Conservation (phyloP, 2,797 vertebrate genomes). For the Antennarius maculatus region DNA sequence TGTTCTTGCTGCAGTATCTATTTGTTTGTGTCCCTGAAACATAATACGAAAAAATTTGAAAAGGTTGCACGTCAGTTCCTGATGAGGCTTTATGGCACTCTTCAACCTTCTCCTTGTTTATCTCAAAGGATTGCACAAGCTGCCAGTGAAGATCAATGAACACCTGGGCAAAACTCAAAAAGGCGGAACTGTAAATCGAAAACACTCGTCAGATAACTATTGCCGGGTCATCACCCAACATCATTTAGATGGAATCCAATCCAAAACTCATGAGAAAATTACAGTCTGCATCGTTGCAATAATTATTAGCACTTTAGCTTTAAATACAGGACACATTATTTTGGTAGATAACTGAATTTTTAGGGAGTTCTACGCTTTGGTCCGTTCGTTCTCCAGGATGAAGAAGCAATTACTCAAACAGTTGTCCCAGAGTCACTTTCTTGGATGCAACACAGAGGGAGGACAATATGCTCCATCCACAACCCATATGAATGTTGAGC, state of each 20-base stretch:
- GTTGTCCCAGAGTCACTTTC: slow-evolving; percentile 18
- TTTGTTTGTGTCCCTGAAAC: slow-evolving; percentile 57
- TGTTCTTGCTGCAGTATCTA: slow-evolving; percentile 41
- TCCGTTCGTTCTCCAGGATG: neutral
- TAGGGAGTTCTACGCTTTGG: neutral
- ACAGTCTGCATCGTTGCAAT: slow-evolving; percentile 14
- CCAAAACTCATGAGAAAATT: slow-evolving; percentile 30
- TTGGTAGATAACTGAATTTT: neutral
- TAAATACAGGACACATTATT: slow-evolving; percentile 15
- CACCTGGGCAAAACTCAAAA: slow-evolving; percentile 29
- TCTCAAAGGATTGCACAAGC: slow-evolving; percentile 35
- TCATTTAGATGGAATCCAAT: slow-evolving; percentile 20
- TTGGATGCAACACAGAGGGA: slow-evolving; percentile 21
- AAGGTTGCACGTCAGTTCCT: slow-evolving; percentile 32
- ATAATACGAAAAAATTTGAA: slow-evolving; percentile 50
- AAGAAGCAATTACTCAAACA: slow-evolving; percentile 2
- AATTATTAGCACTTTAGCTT: slow-evolving; percentile 12
- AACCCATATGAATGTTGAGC: slow-evolving; percentile 12
- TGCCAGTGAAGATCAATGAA: slow-evolving; percentile 41
- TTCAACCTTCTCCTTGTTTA: slow-evolving; percentile 45
- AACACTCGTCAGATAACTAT: slow-evolving; percentile 7
- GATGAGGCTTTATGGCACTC: slow-evolving; percentile 52
- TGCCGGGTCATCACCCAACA: slow-evolving; percentile 27
- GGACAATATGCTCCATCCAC: slow-evolving; percentile 16
- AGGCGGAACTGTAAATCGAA: slow-evolving; percentile 42